These are phyloP conservation scores for Julus scanicus DNA, from an alignment of 2,888 invertebrate genomes.

Conservation along the genomic window DNA sequence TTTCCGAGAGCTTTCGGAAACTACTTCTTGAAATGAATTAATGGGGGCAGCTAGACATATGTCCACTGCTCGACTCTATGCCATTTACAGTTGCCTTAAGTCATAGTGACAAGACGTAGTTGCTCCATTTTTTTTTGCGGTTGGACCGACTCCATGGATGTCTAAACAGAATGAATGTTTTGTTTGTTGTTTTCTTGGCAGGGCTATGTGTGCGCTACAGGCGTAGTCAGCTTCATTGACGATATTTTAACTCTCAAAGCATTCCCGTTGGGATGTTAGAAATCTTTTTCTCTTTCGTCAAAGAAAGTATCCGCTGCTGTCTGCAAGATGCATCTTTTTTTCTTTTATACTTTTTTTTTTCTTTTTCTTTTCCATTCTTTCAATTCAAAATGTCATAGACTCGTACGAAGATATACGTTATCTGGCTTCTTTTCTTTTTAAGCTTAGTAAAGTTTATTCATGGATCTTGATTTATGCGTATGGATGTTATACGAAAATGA, in stretches of 20 bases:
- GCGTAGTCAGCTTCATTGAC: conserved; percentile 17
- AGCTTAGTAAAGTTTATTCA: conserved; percentile 21
- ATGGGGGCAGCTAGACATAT: conserved; percentile 9
- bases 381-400: conserved; percentile 17
- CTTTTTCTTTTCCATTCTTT: not conserved
- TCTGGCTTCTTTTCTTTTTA: not conserved
- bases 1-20: conserved; percentile 30
- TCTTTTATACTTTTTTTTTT: not conserved
- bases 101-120: conserved; percentile 37
- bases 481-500: not conserved
- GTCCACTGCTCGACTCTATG: not conserved
- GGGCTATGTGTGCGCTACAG: not conserved
- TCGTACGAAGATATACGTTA: not conserved
- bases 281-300: conserved; percentile 28
- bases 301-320: conserved; percentile 1
- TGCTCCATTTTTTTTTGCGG: conserved; percentile 17
- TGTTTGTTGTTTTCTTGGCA: conserved; percentile 39
- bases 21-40: conserved; percentile 30
- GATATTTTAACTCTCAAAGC: conserved; percentile 8
- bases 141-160: not conserved
- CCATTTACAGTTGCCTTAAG: conserved; percentile 34
- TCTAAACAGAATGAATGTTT: conserved; percentile 29
- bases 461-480: not conserved
- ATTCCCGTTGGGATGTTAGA: conserved; percentile 13
- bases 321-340: not conserved